Evolutionary conservation across 2,888 invertebrate genomes (phyloP), one percentile per base, ranked within the genome.

Genomic region (Tenthredo distinguenda): DNA sequence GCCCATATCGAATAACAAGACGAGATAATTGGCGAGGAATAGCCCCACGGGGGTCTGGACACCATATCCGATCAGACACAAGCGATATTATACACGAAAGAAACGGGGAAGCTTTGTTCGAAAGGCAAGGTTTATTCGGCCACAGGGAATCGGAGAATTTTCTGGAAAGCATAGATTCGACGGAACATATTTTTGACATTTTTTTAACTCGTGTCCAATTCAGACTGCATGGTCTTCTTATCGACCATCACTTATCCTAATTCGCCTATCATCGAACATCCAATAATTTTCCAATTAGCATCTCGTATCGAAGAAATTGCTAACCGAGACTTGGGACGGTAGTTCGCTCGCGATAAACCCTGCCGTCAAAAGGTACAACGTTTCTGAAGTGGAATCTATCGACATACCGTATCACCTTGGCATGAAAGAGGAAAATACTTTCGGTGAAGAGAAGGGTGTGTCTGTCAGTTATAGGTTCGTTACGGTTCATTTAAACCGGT

Each of bases 401-500:
- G 62, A 81, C 34, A 40, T 81, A 9, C 40, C 58, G 12, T 58
- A 21, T 31, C 34, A 9, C n/a, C 37, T 10, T 58, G 79, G 3
- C 37, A 62, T 81, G 65, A 77, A 77, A 77, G 58, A 62, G 81
- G 12, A 71, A 26, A 40, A 37, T 7, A 1, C 6, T 37, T 2
- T n/a, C 15, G 34, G 12, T 50, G 31, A 3, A 21, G 26, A 50
- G 47, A 31, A 50, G 62, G 81, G 62, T 15, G 62, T 65, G 62
- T 9, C 62, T 62, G 62, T 81, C 81, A 65, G 40, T 65, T 40
- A 12, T 37, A 21, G 15, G 18, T 81, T 62, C 81, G 81, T 81
- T 81, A 81, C 81, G 40, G 62, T 43, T 40, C 81, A 81, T 81
- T 81, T 81, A 2, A 43, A 65, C 40, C 65, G 21, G 81, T 81